Base-by-base conservation (phyloP, 2,797 vertebrate genomes). In the Nothura maculosa region DNA sequence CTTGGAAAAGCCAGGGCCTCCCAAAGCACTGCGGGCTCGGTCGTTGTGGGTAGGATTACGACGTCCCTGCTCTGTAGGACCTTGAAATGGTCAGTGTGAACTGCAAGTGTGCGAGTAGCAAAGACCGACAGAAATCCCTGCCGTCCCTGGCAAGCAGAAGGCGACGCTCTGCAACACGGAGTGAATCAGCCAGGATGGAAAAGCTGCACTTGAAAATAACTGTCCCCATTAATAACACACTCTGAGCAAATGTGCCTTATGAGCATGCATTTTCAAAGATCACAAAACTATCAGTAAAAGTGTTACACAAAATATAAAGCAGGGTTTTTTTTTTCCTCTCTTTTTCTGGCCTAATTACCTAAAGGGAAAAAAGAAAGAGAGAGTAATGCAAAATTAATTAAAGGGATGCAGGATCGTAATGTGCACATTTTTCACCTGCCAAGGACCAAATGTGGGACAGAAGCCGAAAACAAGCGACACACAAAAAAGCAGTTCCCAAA, bases 391-490 rank as follows among this genome's bases (percentile, higher is more conserved):
- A 87, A 92, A 90, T 83, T 90, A 88, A 91, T 93, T 92, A 90
- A 87, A 80, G 30, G 28, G 50, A 87, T 73, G 83, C 42, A 81
- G 89, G 92, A 87, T 30, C 85, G 24, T 81, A 83, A 87, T 18
- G 47, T 69, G 42, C 48, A 68, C 17, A 72, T 89, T 92, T 93
- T 92, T 95, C 24, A 94, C 25, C 90, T 92, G 89, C 69, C 84
- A 90, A 96, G 81, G 73, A 94, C 72, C 76, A 90, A 93, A 96
- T 87, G 66, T 93, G 82, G 92, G 93, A 89, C 92, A 93, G 66
- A 87, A 22, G 13, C 60, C 45, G 50, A 66, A 90, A 94, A 90
- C 87, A 87, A 94, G 40, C 0, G 21, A 63, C 54, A 87, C 34
- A 86, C 62, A 87, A 80, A 94, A 89, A 63, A 80, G 3, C 45